Conservation (phyloP, 2,888 invertebrate species). For the Herminia tarsipennalis region DNA sequence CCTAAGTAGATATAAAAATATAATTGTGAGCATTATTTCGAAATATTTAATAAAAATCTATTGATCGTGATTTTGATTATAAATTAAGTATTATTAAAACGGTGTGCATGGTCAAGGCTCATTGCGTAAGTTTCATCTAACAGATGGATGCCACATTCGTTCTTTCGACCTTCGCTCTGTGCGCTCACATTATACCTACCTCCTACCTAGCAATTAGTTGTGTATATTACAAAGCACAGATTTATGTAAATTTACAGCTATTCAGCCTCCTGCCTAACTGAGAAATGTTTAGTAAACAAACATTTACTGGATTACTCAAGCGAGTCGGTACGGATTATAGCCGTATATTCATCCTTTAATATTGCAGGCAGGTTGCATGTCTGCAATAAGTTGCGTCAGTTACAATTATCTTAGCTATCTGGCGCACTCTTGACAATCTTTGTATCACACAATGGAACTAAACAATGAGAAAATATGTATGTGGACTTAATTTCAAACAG, state of each 20-base stretch:
- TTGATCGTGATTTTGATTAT: constrained; percentile 26
- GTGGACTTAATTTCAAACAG: constrained; percentile 6
- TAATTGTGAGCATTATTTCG: no score
- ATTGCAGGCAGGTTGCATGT: constrained; percentile 4
- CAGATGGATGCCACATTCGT: constrained; percentile 16
- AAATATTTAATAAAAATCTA: constrained; percentile 17
- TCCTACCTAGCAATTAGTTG: constrained; percentile 1
- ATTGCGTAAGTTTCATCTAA: constrained; percentile 23
- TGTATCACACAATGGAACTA: constrained; percentile 34
- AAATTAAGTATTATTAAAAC: constrained; percentile 20
- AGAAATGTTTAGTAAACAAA: no score
- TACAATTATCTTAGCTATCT: constrained; percentile 28
- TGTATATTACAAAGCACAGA: no score
- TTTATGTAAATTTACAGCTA: no score
- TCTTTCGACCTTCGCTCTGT: constrained; percentile 33
- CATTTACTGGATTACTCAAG: no score
- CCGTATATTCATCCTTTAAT: not conserved
- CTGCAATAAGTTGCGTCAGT: constrained; percentile 21
- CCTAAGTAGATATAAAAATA: no score
- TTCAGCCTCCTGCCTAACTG: no score
- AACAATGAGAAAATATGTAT: constrained; percentile 37
- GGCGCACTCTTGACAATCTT: constrained; percentile 38
- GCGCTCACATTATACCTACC: constrained; percentile 13
- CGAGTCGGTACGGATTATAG: no score
- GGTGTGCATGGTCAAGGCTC: constrained; percentile 27